A percentile compares a stretch with the other conserved stretches of the same genome.
These are phyloP conservation scores for Enteromius afrohamiltoni DNA, from an alignment of 2,797 vertebrate species.

Conservation along the genomic window DNA sequence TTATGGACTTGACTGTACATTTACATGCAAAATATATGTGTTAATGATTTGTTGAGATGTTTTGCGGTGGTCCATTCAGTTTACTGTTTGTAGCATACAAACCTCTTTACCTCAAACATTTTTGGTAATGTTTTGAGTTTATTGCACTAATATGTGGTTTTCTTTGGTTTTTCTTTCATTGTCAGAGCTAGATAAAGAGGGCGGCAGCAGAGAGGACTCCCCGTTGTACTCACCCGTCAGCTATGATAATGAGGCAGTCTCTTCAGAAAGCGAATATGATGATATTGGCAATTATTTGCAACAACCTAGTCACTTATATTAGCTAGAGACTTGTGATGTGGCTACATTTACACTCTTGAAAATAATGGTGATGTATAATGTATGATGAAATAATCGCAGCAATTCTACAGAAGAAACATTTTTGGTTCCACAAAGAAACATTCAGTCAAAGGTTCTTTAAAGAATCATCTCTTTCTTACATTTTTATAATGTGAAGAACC, in stretches of 20 bases:
- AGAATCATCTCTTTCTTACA: too few relatives aligned
- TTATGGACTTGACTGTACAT: background rate
- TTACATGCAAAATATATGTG: background rate
- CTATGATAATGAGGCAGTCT: constrained; percentile 51
- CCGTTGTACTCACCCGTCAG: constrained; percentile 69
- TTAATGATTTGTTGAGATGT: background rate
- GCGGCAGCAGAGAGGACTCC: constrained; percentile 50
- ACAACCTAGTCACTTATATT: background rate
- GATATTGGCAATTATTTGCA: constrained; percentile 58
- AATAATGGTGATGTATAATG: too few relatives aligned
- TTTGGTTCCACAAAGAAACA: too few relatives aligned
- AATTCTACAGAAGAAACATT: too few relatives aligned
- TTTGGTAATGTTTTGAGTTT: background rate
- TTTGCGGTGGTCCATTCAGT: background rate
- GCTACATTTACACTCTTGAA: background rate
- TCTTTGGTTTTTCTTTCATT: background rate
- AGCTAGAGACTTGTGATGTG: background rate
- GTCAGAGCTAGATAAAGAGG: constrained; percentile 33
- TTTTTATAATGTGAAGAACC: too few relatives aligned
- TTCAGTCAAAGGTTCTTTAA: too few relatives aligned
- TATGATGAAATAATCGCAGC: too few relatives aligned
- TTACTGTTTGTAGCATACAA: constrained; percentile 44
- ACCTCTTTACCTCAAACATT: background rate
- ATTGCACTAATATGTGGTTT: background rate
- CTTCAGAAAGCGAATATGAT: constrained; percentile 68